phyloP scores from a whole-genome alignment of 2,888 invertebrate species.

The Rutpela maculata region DNA sequence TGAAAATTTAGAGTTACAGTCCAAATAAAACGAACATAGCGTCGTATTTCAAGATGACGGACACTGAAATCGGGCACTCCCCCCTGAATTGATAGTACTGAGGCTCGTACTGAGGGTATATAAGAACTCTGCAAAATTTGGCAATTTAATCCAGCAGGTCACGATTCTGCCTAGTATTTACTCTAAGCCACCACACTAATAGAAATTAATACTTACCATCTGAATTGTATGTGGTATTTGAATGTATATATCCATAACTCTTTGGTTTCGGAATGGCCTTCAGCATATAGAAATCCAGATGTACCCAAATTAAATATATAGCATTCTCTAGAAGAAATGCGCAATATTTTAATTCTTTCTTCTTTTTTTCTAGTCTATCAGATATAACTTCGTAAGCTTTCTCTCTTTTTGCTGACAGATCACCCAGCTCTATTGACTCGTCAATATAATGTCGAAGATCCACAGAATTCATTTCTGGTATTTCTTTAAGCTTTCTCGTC shows the following conservation, averaged over 20 bases:
- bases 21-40: too few relatives aligned
- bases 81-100: too few relatives aligned
- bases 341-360: conserved; percentile 78
- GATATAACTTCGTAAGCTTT: conserved; percentile 74
- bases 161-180: too few relatives aligned
- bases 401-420: conserved; percentile 66
- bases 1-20: too few relatives aligned
- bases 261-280: conserved; percentile 76
- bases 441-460: conserved; percentile 77
- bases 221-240: conserved; percentile 59
- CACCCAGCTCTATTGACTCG: conserved; percentile 62
- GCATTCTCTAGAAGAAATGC: conserved; percentile 83
- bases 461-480: conserved; percentile 75
- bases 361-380: conserved; percentile 77
- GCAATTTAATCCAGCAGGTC: too few relatives aligned
- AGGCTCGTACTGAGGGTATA: too few relatives aligned
- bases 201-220: conserved; percentile 65
- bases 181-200: too few relatives aligned
- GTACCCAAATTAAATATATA: conserved; percentile 86
- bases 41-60: too few relatives aligned
- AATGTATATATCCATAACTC: conserved; percentile 59
- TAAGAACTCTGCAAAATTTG: too few relatives aligned
- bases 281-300: conserved; percentile 83
- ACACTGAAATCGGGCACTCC: too few relatives aligned
- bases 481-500: conserved; percentile 73